Base-by-base conservation (phyloP, 2,888 invertebrate genomes). In the Apantesis nais region DNA sequence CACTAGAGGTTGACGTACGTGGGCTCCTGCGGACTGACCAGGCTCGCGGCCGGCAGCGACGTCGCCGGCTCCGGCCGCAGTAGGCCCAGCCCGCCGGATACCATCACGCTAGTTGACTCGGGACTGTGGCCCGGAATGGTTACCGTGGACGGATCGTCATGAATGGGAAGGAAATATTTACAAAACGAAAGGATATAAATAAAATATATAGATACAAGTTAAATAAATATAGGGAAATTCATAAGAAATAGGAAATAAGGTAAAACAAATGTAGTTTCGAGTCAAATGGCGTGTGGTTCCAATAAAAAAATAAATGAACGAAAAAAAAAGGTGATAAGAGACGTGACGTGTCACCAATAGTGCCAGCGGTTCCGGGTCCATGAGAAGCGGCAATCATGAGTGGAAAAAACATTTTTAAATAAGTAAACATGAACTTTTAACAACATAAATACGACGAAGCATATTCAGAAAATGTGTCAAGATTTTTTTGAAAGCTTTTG, bases 1-100 rank as follows among this genome's bases (percentile, higher is more conserved):
- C 96, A 96, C 97, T 97, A 97, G 96, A 98, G 98, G 97, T 98
- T 98, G 95, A 98, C 98, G 96, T 98, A 98, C 87, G 98, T 98
- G 85, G 98, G 98, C 95, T 98, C 98, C 95, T 98, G 98, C 77
- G 97, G 97, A 82, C 96, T 95, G 75, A 93, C 92, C 79, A 94
- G 89, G 78, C 90, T 88, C 62, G 90, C 89, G 71, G 90, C 88
- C 75, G 93, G 93, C 84, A 95, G 92, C 76, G 95, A 93, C 80
- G 95, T 89, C 89, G 93, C 91, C 88, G 95, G 95, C 94, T 96
- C 96, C 86, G 96, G 93, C 85, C 95, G 90, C 79, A 90, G 94
- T 73, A 94, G 92, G 84, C 94, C 95, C 75, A 95, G 85, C 75
- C 94, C 92, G 76, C 93, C 94, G 34, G 94, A 92, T 71, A 95